Evolutionary conservation across 2,113 vertebrate species (phyloP), one percentile per base, ranked within the genome.

Genomic region (Turnix velox): DNA sequence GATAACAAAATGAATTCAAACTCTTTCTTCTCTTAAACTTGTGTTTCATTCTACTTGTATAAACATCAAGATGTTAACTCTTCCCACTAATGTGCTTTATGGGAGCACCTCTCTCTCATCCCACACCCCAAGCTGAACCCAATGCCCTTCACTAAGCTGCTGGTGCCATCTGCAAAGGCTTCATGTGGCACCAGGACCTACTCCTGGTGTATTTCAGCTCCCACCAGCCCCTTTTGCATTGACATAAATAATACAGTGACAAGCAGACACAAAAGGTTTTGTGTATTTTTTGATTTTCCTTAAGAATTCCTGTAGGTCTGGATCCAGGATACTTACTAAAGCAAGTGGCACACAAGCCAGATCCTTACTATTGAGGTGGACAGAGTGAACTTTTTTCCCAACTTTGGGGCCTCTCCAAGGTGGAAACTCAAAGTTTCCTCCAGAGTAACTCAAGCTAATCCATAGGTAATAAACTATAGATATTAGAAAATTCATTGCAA

Each of bases 201-300:
- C 28, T 52, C 15, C 19, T 67, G 4, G 3, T 3, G 22, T 17
- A 65, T 28, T 68, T 57, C 76, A 84, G 5, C 59, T 86, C 57
- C 37, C 78, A 63, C 13, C 61, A 63, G 27, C 7, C 30, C 30
- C 9, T 33, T 54, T 23, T 18, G 16, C 6, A 58, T 63, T 77
- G 63, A 92, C 71, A 62, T 31, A 63, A 67, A 68, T 20, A 88
- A 55, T 87, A 77, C 73, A 35, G 16, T 43, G 37, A 92, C 73
- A 74, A 12, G 39, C 43, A 86, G 51, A 96, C 59, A 75, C 39
- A 87, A 58, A 62, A 66, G 13, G 17, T 42, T 94, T 85, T 58
- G 45, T 39, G 43, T 6, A 19, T 75, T 75, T 92, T 79, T 66
- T 45, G 57, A 52, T 25, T 92, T 81, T 9, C 75, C 18, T 69